Evolutionary conservation across 2,888 invertebrate genomes (phyloP).

Genomic region (Exocentrus adspersus): DNA sequence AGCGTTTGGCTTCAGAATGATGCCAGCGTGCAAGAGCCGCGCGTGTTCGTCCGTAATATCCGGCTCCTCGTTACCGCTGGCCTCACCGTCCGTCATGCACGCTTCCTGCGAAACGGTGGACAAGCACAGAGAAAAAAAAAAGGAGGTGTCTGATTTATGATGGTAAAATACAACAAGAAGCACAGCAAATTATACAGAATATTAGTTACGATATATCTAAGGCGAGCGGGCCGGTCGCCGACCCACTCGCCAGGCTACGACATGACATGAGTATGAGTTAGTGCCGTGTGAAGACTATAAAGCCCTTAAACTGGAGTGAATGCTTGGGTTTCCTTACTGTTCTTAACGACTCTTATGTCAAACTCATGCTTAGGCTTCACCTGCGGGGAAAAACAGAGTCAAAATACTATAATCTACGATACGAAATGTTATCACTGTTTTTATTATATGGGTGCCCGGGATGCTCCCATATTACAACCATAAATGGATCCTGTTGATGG

Average conservation of each 20-base stretch:
- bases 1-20: conserved; percentile 60
- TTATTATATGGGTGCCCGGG: too few relatives aligned
- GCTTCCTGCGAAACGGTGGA: conserved; percentile 61
- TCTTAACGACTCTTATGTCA: conserved; percentile 44
- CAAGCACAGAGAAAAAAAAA: too few relatives aligned
- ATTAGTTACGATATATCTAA: conserved; percentile 31
- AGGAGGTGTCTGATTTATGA: too few relatives aligned
- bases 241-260: neutral
- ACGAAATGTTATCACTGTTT: too few relatives aligned
- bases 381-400: conserved; percentile 44
- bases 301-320: conserved; percentile 36
- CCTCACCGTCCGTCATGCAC: conserved; percentile 69
- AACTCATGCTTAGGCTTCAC: conserved; percentile 50
- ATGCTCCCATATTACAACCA: too few relatives aligned
- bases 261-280: conserved; percentile 42
- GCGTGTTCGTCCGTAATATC: conserved; percentile 80
- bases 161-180: too few relatives aligned
- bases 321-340: conserved; percentile 44
- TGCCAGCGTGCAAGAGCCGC: conserved; percentile 69
- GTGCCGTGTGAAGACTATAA: conserved; percentile 39
- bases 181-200: conserved; percentile 32
- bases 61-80: conserved; percentile 70
- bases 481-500: too few relatives aligned
- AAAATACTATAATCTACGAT: conserved; percentile 12
- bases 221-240: neutral